Conservation (phyloP, 2,113 vertebrate genomes). For the Nothoprocta perdicaria region DNA sequence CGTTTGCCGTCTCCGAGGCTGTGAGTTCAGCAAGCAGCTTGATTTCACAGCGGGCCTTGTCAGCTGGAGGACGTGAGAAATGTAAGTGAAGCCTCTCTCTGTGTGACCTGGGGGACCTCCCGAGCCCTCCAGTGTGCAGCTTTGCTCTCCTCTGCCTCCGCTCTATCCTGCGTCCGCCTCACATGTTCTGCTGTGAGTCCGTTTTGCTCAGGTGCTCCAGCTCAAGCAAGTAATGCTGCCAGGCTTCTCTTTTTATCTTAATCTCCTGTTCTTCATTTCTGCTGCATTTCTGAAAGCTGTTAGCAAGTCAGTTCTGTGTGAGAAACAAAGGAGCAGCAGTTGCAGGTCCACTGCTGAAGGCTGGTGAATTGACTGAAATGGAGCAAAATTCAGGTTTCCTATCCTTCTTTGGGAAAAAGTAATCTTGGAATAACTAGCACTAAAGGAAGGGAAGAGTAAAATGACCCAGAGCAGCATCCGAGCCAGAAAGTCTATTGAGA, state of each 20-base stretch:
- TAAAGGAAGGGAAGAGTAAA: conserved; percentile 18
- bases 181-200: not conserved
- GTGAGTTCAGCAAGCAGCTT: rapidly evolving
- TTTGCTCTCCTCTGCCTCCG: not conserved
- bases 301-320: not conserved
- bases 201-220: not conserved
- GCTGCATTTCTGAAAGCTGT: not conserved
- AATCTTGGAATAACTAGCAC: not conserved
- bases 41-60: not conserved
- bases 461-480: not conserved
- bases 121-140: not conserved
- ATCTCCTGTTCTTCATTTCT: not conserved
- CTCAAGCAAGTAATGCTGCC: not conserved
- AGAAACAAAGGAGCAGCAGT: not conserved
- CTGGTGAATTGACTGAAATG: not conserved
- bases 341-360: not conserved
- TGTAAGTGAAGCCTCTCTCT: conserved; percentile 1
- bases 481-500: conserved; percentile 27
- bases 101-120: not conserved
- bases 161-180: not conserved
- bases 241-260: not conserved
- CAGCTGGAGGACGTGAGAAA: not conserved
- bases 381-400: not conserved
- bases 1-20: not conserved
- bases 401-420: not conserved